Evolutionary conservation across 2,888 invertebrate genomes (phyloP).

Genomic region (Synergus japonicus): DNA sequence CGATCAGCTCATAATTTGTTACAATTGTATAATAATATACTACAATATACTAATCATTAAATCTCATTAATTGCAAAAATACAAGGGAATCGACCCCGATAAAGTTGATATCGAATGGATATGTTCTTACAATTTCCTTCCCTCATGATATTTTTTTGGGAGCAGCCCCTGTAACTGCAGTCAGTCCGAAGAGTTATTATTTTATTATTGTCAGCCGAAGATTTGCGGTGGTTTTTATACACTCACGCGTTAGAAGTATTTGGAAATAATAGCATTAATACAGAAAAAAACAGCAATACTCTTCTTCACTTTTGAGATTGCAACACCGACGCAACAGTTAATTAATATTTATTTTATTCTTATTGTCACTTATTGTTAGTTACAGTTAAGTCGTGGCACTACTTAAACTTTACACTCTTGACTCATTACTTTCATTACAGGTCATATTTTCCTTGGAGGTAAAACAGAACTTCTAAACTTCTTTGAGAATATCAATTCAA

Average conservation of each 20-base stretch:
- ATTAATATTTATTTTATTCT: slow-evolving; percentile 20
- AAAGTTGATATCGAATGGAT: slow-evolving; percentile 26
- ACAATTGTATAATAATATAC: neutral
- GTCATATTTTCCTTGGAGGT: slow-evolving; percentile 25
- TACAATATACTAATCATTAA: slow-evolving; percentile 18
- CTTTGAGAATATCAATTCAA: slow-evolving; percentile 7
- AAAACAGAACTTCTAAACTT: slow-evolving; percentile 12
- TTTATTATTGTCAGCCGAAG: slow-evolving; percentile 69
- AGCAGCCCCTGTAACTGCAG: slow-evolving; percentile 56
- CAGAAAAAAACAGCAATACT: neutral
- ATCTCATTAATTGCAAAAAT: slow-evolving; percentile 18
- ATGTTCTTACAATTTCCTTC: slow-evolving; percentile 33
- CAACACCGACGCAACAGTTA: slow-evolving; percentile 31
- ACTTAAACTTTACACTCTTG: slow-evolving; percentile 36
- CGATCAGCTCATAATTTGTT: slow-evolving; percentile 33
- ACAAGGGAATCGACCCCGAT: slow-evolving; percentile 19
- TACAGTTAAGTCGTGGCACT: slow-evolving; percentile 29
- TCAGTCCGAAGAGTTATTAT: slow-evolving; percentile 55
- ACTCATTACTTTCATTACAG: slow-evolving; percentile 22
- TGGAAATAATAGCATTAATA: slow-evolving; percentile 30
- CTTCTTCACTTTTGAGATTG: neutral
- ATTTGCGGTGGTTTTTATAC: slow-evolving; percentile 58
- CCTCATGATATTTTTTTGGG: slow-evolving; percentile 49
- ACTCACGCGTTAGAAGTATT: slow-evolving; percentile 61
- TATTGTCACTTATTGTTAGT: slow-evolving; percentile 24